Evolutionary conservation across 2,113 vertebrate genomes (phyloP).

Genomic region (Passerina amoena): DNA sequence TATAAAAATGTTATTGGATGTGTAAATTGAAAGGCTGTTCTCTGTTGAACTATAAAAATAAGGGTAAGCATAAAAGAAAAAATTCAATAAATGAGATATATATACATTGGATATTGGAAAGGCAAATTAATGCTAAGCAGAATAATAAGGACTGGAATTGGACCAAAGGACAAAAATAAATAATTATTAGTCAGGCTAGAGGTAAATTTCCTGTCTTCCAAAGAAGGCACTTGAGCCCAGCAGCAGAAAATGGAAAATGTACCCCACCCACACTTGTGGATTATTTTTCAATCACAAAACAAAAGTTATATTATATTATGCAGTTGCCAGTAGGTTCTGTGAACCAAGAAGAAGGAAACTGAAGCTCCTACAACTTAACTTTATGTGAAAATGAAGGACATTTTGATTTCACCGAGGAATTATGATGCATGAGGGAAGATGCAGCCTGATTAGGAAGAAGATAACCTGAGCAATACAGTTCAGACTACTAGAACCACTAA

Average conservation of each 20-base stretch:
- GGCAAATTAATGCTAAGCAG: not conserved
- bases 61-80: not conserved
- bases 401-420: not conserved
- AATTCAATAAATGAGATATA: not conserved
- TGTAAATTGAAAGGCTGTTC: not conserved
- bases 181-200: not conserved
- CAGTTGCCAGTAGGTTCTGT: not conserved
- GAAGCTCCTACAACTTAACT: not conserved
- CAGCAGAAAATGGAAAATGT: not conserved
- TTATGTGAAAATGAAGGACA: not conserved
- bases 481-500: not conserved
- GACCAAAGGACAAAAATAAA: not conserved
- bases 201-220: not conserved
- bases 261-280: fast-evolving
- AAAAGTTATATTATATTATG: not conserved
- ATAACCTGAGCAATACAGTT: not conserved
- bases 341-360: not conserved
- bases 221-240: not conserved
- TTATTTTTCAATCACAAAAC: not conserved
- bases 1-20: not conserved
- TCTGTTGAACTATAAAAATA: not conserved
- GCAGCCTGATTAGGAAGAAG: not conserved
- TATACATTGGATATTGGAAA: not conserved
- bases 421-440: not conserved
- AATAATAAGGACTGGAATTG: not conserved